Conservation (phyloP, 2,797 vertebrate genomes). For the Lagodon rhomboides region DNA sequence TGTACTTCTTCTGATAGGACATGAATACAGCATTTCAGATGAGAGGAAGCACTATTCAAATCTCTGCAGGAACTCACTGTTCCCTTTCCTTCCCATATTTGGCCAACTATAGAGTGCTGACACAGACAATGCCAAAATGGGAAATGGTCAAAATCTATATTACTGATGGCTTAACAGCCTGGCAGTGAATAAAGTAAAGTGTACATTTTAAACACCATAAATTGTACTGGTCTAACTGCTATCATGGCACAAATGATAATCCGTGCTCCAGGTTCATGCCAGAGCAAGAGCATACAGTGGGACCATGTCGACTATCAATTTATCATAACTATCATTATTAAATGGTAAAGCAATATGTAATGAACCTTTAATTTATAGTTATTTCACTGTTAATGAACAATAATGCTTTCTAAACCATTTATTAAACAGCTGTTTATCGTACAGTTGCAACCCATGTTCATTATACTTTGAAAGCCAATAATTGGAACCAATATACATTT, state of each 20-base stretch:
- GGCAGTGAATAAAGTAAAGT: not conserved
- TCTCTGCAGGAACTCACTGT: not conserved
- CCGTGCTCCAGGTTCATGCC: not conserved
- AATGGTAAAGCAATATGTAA: too few species aligned
- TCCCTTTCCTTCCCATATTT: not conserved
- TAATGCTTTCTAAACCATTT: too few species aligned
- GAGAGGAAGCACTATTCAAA: not conserved
- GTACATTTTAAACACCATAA: constrained; percentile 1
- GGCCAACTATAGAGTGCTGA: not conserved
- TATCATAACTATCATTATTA: too few species aligned
- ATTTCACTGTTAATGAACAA: too few species aligned
- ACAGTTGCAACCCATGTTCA: too few species aligned
- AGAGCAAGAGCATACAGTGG: not conserved
- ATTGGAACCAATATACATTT: too few species aligned
- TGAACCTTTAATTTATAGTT: too few species aligned
- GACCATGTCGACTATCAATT: not conserved
- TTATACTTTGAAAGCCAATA: too few species aligned
- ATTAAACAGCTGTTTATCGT: too few species aligned
- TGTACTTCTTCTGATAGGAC: not conserved
- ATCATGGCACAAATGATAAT: not conserved
- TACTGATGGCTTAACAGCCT: not conserved
- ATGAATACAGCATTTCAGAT: not conserved
- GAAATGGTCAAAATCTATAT: not conserved
- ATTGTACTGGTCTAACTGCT: not conserved
- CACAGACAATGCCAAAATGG: not conserved